Evolutionary conservation across 2,113 vertebrate species (phyloP).

Genomic region (Seriola aureovittata): DNA sequence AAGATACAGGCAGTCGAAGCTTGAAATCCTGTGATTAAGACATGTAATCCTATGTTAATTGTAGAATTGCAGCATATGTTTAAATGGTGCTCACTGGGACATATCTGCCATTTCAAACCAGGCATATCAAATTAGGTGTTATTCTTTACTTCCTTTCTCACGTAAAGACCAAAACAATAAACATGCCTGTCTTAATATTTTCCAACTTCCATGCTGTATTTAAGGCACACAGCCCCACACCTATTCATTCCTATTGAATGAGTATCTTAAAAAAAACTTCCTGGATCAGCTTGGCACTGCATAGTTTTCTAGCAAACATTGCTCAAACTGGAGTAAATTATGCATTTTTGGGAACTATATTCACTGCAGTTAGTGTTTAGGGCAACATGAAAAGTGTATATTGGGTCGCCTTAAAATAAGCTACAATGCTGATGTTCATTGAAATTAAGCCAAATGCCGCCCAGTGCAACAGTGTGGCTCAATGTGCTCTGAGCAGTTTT

Average conservation of each 20-base stretch:
- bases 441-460: no score
- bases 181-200: not conserved
- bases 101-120: slow-evolving; percentile 35
- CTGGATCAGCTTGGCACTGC: not conserved
- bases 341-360: not conserved
- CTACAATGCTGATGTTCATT: no score
- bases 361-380: not conserved
- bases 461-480: no score
- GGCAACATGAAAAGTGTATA: not conserved
- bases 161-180: not conserved
- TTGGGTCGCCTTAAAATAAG: no score
- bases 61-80: slow-evolving; percentile 27
- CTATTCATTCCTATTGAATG: not conserved
- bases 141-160: not conserved
- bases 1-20: slow-evolving; percentile 45
- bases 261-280: not conserved
- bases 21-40: slow-evolving; percentile 67
- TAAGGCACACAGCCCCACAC: not conserved
- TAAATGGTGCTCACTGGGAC: slow-evolving; percentile 31
- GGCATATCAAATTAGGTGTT: slow-evolving; percentile 23
- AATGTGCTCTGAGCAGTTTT: not conserved
- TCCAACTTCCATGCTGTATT: not conserved
- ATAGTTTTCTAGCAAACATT: not conserved
- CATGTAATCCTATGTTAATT: slow-evolving; percentile 73
- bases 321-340: not conserved